Base-by-base conservation (phyloP, 2,888 invertebrate genomes). In the Gortyna flavago region DNA sequence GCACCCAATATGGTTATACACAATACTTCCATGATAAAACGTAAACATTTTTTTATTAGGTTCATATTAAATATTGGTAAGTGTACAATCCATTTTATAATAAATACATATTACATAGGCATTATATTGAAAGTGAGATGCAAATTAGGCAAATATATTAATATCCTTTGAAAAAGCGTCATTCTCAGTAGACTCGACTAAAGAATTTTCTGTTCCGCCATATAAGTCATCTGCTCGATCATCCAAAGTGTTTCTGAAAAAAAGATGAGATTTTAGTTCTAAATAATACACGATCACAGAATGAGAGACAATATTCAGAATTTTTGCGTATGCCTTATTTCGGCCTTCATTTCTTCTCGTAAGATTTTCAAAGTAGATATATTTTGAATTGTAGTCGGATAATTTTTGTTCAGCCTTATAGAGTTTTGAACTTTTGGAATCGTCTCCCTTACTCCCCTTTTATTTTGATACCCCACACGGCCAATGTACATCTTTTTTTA, bases 141-240 rank as follows among this genome's bases (percentile, higher is more conserved):
- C 65, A 81, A 35, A 68, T 89, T 92, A 95, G 59, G 93, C 91
- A 83, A 92, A 92, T 80, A 93, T 89, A 87, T 93, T 92, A 78
- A 94, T 88, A 88, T 94, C 94, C 71, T 93, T 95, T 16, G 89
- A 85, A 78, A 93, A 90, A 62, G 88, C 82, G 73, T 95, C 94
- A 72, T 92, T 94, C 68, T 95, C 95, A 44, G 91, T 80, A n/a
- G 93, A 90, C 80, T 93, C 93, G 54, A 92, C 91, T 62, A 93
- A 88, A 44, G 93, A 88, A n/a, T 92, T 92, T 79, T 95, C 95
- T 21, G 91, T 89, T 59, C 92, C 87, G 54, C 90, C 92, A 75
- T 92, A 91, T 72, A 93, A 83, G 72, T 94, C 95, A 66, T 93
- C 93, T 5, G 89, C 84, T 51, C 91, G 92, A 59, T 94, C 94